Conservation (phyloP, 2,888 invertebrate genomes). For the Sinopyrophorus schimmeli region DNA sequence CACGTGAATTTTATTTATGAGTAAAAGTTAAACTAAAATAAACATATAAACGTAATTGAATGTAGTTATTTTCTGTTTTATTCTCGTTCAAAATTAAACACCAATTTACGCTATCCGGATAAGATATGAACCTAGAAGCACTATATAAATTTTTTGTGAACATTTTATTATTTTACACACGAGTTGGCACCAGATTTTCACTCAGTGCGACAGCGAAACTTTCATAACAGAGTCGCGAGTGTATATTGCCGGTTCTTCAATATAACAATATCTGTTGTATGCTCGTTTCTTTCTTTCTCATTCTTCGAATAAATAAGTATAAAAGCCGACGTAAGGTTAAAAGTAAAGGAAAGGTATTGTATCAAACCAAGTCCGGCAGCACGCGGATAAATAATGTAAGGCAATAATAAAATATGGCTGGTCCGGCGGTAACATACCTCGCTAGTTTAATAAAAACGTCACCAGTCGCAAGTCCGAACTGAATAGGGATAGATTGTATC, state of each 20-base stretch:
- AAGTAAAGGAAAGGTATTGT: constrained; percentile 31
- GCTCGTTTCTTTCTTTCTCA: constrained; percentile 18
- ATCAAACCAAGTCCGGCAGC: constrained; percentile 42
- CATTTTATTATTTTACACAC: constrained; percentile 41
- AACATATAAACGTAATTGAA: constrained; percentile 7
- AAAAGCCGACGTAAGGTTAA: constrained; percentile 17
- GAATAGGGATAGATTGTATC: constrained; percentile 34
- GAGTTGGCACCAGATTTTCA: constrained; percentile 40
- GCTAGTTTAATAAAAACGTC: constrained; percentile 52
- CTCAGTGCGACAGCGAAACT: constrained; percentile 40
- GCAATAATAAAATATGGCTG: constrained; percentile 52
- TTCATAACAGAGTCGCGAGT: constrained; percentile 40
- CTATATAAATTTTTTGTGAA: constrained; percentile 35
- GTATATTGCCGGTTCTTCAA: constrained; percentile 32
- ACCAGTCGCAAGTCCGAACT: constrained; percentile 40
- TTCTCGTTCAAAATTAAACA: constrained; percentile 30
- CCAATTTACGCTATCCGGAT: constrained; percentile 34
- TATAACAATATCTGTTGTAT: constrained; percentile 18
- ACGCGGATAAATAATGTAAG: constrained; percentile 52
- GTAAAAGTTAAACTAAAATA: too few species aligned
- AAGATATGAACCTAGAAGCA: constrained; percentile 34
- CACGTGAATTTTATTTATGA: too few species aligned
- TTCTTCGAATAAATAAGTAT: neutral
- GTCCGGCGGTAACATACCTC: constrained; percentile 45
- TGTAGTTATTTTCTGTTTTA: constrained; percentile 12